Evolutionary conservation across 2,113 vertebrate species (phyloP).

Genomic region (Grammomys surdaster): DNA sequence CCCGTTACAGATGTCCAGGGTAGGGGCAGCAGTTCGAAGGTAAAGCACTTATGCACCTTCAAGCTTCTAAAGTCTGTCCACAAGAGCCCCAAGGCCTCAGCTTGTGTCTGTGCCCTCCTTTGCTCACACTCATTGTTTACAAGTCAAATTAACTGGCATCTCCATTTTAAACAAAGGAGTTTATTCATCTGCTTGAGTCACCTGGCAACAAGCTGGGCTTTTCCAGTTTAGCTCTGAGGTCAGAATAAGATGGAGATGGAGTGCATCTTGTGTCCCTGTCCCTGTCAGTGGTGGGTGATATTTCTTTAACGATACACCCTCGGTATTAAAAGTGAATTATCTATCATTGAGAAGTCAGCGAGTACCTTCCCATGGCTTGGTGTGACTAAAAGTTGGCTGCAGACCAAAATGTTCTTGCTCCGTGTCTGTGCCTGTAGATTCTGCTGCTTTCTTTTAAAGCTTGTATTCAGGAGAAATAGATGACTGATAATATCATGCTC

Average conservation of each 20-base stretch:
- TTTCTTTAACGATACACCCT: conserved; percentile 22
- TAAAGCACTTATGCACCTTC: background rate
- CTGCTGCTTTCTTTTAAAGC: conserved; percentile 45
- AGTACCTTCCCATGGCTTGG: background rate
- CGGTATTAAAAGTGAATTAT: background rate
- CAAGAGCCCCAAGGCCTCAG: background rate
- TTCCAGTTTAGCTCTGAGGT: background rate
- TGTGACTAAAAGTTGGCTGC: conserved; percentile 52
- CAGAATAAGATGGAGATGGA: background rate
- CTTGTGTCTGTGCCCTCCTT: background rate
- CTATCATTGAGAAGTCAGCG: background rate
- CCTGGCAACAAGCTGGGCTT: conserved; percentile 65
- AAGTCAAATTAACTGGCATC: conserved; percentile 65
- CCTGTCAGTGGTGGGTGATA: background rate
- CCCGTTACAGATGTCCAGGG: background rate
- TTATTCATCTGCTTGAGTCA: conserved; percentile 65
- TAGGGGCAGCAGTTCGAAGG: conserved; percentile 17
- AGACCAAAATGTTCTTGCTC: conserved; percentile 50
- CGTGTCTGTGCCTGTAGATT: conserved; percentile 26
- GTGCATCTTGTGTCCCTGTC: background rate
- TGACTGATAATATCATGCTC: conserved; percentile 68
- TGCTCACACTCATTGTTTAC: conserved; percentile 58
- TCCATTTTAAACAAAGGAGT: conserved; percentile 61
- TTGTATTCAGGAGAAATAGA: conserved; percentile 43
- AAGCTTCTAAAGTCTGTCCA: conserved; percentile 20